Conservation (phyloP, 2,113 vertebrate species). For the Daphoenositta chrysoptera region DNA sequence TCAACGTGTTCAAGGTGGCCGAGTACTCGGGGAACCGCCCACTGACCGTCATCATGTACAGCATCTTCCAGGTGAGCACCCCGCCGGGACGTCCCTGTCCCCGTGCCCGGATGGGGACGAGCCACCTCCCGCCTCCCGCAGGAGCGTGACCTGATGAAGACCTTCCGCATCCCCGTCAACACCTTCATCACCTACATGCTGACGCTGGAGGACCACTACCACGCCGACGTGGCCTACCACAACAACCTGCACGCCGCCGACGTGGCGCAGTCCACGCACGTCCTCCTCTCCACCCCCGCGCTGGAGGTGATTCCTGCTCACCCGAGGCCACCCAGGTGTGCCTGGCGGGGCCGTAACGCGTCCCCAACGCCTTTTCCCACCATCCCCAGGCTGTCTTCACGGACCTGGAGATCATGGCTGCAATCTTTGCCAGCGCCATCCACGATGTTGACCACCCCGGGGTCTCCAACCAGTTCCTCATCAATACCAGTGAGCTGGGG, state of each 20-base stretch:
- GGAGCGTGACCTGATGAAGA: constrained; percentile 91
- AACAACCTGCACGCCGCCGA: constrained; percentile 92
- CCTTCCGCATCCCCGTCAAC: constrained; percentile 85
- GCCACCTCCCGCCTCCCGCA: neutral
- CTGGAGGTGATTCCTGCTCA: constrained; percentile 76
- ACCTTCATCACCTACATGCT: constrained; percentile 89
- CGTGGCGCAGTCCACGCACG: constrained; percentile 88
- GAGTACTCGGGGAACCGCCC: constrained; percentile 87
- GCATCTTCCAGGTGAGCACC: constrained; percentile 86
- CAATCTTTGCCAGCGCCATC: constrained; percentile 88
- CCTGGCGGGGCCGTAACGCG: accelerated
- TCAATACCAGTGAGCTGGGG: constrained; percentile 88
- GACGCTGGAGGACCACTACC: constrained; percentile 91
- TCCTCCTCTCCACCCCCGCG: constrained; percentile 85
- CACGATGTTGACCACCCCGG: constrained; percentile 92
- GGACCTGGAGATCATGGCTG: constrained; percentile 88
- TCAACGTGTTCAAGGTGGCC: constrained; percentile 86
- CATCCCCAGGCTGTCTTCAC: constrained; percentile 83
- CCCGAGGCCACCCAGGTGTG: neutral
- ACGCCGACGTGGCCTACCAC: constrained; percentile 86
- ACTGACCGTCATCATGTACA: constrained; percentile 87
- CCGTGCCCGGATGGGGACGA: accelerated
- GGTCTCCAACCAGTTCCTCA: constrained; percentile 93
- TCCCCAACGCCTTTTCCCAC: neutral
- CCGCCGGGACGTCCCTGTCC: accelerated